phyloP scores from a whole-genome alignment of 2,888 invertebrate species.

The Polietes domitor region DNA sequence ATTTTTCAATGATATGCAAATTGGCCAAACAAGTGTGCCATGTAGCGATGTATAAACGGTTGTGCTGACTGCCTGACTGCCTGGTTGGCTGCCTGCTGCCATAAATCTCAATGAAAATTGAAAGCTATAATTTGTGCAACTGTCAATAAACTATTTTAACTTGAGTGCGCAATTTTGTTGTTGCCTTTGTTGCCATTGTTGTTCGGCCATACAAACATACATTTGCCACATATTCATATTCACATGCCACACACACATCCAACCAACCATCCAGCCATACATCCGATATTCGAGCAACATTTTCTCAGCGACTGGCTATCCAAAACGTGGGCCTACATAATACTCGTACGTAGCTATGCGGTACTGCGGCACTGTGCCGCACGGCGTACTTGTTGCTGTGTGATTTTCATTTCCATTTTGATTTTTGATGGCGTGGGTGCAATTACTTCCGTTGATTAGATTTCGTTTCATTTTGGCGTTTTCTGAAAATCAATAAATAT shows the following conservation, averaged over 20 bases:
- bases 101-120: slow-evolving; percentile 66
- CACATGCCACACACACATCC: slow-evolving; percentile 12
- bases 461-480: slow-evolving; percentile 19
- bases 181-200: not conserved
- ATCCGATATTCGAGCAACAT: not conserved
- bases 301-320: slow-evolving; percentile 40
- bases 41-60: slow-evolving; percentile 9
- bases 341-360: not conserved
- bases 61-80: not conserved
- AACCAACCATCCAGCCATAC: not conserved
- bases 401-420: no score
- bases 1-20: slow-evolving; percentile 51
- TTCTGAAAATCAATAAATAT: slow-evolving; percentile 16
- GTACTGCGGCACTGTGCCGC: not conserved
- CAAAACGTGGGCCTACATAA: slow-evolving; percentile 56
- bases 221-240: not conserved
- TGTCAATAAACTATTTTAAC: slow-evolving; percentile 62
- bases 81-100: slow-evolving; percentile 41
- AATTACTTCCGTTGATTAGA: slow-evolving; percentile 61
- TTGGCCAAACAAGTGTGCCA: slow-evolving; percentile 62
- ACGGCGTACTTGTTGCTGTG: not conserved
- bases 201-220: not conserved
- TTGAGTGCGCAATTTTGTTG: slow-evolving; percentile 47
- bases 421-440: slow-evolving; percentile 52
- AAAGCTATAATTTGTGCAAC: slow-evolving; percentile 65